phyloP scores from a whole-genome alignment of 2,888 invertebrate genomes.

The Agriotes lineatus region DNA sequence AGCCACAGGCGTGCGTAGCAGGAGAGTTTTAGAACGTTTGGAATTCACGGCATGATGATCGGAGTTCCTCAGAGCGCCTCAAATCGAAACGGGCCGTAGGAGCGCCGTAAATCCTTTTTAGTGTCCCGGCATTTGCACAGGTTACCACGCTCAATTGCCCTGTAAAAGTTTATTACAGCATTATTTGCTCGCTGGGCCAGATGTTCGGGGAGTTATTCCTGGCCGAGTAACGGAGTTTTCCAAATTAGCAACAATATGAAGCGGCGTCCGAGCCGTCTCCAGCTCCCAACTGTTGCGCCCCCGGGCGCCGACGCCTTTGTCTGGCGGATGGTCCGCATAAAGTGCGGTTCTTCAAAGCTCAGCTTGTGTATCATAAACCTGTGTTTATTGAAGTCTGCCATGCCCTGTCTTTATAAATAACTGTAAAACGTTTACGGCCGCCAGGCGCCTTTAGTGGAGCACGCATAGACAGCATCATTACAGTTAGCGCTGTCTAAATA shows the following conservation, averaged over 20 bases:
- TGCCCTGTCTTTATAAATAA: slow-evolving; percentile 62
- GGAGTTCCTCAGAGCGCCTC: too few species aligned
- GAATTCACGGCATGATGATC: too few species aligned
- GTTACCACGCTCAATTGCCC: not conserved
- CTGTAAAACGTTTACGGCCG: slow-evolving; percentile 62
- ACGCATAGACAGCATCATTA: slow-evolving; percentile 45
- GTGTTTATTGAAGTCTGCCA: slow-evolving; percentile 65
- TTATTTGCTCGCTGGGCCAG: slow-evolving; percentile 9
- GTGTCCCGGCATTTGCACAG: too few species aligned
- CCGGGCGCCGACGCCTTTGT: slow-evolving; percentile 46
- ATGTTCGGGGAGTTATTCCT: slow-evolving; percentile 19
- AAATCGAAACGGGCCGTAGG: too few species aligned
- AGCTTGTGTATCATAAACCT: slow-evolving; percentile 61
- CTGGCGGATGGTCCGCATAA: slow-evolving; percentile 49
- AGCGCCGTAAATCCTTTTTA: too few species aligned
- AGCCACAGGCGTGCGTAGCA: too few species aligned
- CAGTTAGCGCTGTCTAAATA: slow-evolving; percentile 52
- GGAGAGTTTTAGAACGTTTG: too few species aligned
- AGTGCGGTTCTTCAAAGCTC: slow-evolving; percentile 61
- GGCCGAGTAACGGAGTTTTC: not conserved
- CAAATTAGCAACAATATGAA: not conserved
- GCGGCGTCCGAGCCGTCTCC: not conserved
- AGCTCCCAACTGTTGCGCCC: slow-evolving; percentile 33
- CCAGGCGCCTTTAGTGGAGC: slow-evolving; percentile 60
- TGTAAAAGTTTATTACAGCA: slow-evolving; percentile 20